Conservation (phyloP, 2,888 invertebrate genomes). For the Tenthredo amoena region DNA sequence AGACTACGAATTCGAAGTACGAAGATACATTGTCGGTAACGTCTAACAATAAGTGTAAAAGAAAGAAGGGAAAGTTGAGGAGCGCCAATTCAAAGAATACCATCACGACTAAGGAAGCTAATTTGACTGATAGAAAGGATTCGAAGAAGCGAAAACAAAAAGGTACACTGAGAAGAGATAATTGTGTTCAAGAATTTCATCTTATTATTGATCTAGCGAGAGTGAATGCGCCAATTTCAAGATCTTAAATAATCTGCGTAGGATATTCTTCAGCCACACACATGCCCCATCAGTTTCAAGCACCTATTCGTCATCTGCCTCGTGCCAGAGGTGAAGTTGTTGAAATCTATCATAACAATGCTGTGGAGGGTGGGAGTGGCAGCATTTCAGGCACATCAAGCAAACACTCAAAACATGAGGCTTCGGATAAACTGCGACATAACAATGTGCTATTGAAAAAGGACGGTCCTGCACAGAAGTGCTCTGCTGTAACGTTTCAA, state of each 20-base stretch:
- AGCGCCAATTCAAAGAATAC: slow-evolving; percentile 70
- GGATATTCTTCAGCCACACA: slow-evolving; percentile 37
- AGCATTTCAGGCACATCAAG: slow-evolving; percentile 65
- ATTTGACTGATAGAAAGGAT: slow-evolving; percentile 58
- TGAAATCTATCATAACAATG: slow-evolving; percentile 71
- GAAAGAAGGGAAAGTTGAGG: slow-evolving; percentile 65
- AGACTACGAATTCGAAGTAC: slow-evolving; percentile 57
- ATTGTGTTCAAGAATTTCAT: neutral
- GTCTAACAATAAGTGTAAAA: slow-evolving; percentile 65
- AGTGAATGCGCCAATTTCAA: neutral
- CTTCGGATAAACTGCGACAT: slow-evolving; percentile 29
- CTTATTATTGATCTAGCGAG: neutral
- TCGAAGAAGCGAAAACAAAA: slow-evolving; percentile 59
- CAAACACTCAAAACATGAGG: slow-evolving; percentile 63
- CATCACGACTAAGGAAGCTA: slow-evolving; percentile 65
- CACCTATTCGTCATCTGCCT: neutral
- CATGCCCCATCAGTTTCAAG: neutral
- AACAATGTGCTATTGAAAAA: neutral
- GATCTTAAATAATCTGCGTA: neutral
- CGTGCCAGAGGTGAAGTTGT: slow-evolving; percentile 64
- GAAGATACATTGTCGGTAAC: slow-evolving; percentile 58
- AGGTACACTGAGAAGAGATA: slow-evolving; percentile 56
- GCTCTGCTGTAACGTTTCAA: neutral
- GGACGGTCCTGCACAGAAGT: neutral
- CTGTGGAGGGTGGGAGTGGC: slow-evolving; percentile 66